Base-by-base conservation (phyloP, 2,113 vertebrate genomes). In the Rhinoptilus africanus region DNA sequence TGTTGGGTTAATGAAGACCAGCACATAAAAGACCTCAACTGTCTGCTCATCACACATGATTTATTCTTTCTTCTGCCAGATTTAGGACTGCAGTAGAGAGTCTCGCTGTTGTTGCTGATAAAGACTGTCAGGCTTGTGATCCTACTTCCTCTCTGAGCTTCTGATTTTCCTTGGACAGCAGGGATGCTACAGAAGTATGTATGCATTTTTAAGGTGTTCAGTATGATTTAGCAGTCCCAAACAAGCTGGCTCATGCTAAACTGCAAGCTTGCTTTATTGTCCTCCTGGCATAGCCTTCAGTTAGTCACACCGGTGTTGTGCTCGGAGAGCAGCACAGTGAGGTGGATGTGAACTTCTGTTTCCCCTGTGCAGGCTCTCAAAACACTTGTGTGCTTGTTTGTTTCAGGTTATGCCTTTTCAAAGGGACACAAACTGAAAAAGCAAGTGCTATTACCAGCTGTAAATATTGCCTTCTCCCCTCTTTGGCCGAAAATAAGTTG, bases 281-380 rank as follows among this genome's bases (percentile, higher is more conserved):
- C 35, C 45, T 80, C 21, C 35, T 71, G 9, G 41, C 15, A 13
- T 69, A 18, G 8, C 50, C n/a, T 30, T 53, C 26, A 16, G 27
- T 48, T 39, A 13, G 23, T 53, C 50, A 41, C 10, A 48, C 34
- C 59, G 48, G 22, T 5, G 15, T 5, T 51, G 41, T 53, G 73
- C 18, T 4, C 1, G 1, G 28, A 56, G 37, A 74, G 56, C 56
- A 24, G 35, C 27, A 19, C 22, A 5, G 17, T 0, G 0, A 67
- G 34, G 17, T 84, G 80, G 54, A 59, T 4, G 14, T n/a, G 53
- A 89, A 47, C 60, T 68, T 60, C 27, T 51, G 30, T 51, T 94
- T 87, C 69, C 80, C 30, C 50, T 43, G 12, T 37, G 59, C 14
- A 43, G 34, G 20, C 43, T 86, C 53, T 85, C 32, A 24, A 43